Base-by-base conservation (phyloP, 2,797 vertebrate genomes). In the Poeciliopsis gracilis region DNA sequence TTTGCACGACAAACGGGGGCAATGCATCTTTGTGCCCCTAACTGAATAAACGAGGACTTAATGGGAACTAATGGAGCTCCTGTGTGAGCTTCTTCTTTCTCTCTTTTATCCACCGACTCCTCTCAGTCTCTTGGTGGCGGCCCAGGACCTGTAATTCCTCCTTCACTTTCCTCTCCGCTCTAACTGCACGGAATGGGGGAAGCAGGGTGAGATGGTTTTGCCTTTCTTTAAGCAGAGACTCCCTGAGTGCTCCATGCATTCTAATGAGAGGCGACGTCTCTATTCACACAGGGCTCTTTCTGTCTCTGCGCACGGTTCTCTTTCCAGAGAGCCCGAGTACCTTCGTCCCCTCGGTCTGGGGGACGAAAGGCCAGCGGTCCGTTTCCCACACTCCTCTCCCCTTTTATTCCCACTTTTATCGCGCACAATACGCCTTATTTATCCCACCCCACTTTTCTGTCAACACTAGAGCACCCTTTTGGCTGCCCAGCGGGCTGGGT, bases 181-280 rank as follows among this genome's bases (percentile, higher is more conserved):
- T 80, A 74, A 76, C 70, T 49, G 47, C 49, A 61, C 51, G 77
- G 53, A 73, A 36, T 6, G 73, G 79, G 84, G 77, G 47, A 75
- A 83, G 77, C 71, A 66, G 86, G 75, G 73, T 72, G 80, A 87
- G 63, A 77, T 85, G 82, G 59, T 77, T 71, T 87, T 10, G 72
- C 85, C 79, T 89, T 93, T 91, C 84, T 91, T 94, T 85, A 82
- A 90, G 85, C 45, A 2, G 73, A 84, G 83, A 83, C 86, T 91
- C 91, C 87, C 84, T 76, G 88, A 92, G 87, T 85, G 88, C 87
- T 84, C 90, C 86, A 81, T 91, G 91, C 92, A 93, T 93, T 87
- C 84, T 92, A 93, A 94, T 94, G 89, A 92, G 88, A 90, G 79
- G 84, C 59, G 84, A 90, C 92, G 84, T 93, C 86, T 92, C 91